These are phyloP conservation scores for Nomia melanderi DNA, from an alignment of 1,140 invertebrate species.

Conservation along the genomic window DNA sequence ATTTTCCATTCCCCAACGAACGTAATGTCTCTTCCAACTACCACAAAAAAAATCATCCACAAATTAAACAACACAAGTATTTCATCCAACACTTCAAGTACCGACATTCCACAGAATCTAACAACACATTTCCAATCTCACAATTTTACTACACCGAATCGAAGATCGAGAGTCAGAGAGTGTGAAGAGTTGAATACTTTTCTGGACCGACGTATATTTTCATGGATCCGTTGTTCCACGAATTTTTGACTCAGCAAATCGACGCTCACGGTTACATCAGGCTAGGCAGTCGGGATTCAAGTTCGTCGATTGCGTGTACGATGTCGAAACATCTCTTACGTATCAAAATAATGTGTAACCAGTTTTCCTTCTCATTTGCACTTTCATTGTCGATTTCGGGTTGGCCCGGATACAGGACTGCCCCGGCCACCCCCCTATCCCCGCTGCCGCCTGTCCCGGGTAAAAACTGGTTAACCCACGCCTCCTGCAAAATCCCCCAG, in stretches of 20 bases:
- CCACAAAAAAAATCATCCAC: too few relatives aligned
- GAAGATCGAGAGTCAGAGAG: too few relatives aligned
- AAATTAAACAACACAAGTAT: too few relatives aligned
- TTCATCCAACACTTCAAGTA: too few relatives aligned
- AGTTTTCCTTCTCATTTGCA: conserved; percentile 52
- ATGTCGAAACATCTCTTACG: conserved; percentile 34
- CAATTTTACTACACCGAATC: too few relatives aligned
- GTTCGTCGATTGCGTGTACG: conserved; percentile 18
- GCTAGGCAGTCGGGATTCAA: conserved; percentile 1
- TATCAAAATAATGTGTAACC: conserved; percentile 34
- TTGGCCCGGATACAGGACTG: conserved; percentile 40
- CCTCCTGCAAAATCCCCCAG: conserved; percentile 47
- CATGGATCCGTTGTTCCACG: too few relatives aligned
- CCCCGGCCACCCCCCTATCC: background rate
- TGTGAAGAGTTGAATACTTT: too few relatives aligned
- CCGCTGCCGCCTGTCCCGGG: background rate
- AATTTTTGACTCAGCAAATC: background rate
- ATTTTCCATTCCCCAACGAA: too few relatives aligned
- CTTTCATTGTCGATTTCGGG: conserved; percentile 45
- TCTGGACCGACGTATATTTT: too few relatives aligned
- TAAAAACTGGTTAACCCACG: conserved; percentile 64
- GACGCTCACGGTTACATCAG: background rate
- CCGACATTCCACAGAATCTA: too few relatives aligned
- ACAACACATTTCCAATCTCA: too few relatives aligned
- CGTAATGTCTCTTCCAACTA: too few relatives aligned